Conservation (phyloP, 2,113 vertebrate genomes). For the Microcebus murinus region DNA sequence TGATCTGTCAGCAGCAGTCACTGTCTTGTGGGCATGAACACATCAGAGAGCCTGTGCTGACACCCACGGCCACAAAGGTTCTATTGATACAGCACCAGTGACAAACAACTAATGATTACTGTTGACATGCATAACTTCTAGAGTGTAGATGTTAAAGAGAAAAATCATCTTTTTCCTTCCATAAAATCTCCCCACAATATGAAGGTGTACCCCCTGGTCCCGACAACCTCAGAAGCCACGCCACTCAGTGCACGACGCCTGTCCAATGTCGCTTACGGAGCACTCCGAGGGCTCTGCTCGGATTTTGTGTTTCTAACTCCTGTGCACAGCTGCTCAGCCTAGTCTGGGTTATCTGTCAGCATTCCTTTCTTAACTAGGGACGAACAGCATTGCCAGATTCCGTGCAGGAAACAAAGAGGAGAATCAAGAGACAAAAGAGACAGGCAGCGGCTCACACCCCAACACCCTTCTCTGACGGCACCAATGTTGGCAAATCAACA, state of each 20-base stretch:
- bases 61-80: accelerated
- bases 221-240: accelerated
- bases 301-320: background rate
- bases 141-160: background rate
- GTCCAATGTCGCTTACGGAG: background rate
- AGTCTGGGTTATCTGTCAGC: too few relatives aligned
- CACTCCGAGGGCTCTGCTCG: background rate
- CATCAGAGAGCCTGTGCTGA: accelerated
- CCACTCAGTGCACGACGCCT: too few relatives aligned
- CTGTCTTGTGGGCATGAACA: accelerated
- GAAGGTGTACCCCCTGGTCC: background rate
- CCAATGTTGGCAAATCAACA: accelerated
- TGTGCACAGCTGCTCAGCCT: background rate
- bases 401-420: background rate
- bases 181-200: background rate
- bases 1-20: accelerated
- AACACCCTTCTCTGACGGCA: background rate
- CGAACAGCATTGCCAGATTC: background rate
- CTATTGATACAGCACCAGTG: accelerated
- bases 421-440: background rate
- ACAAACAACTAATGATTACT: accelerated
- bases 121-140: accelerated
- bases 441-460: background rate
- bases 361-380: background rate
- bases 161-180: too few relatives aligned